Base-by-base conservation (phyloP, 2,797 vertebrate genomes). In the Emydoidea blandingii region DNA sequence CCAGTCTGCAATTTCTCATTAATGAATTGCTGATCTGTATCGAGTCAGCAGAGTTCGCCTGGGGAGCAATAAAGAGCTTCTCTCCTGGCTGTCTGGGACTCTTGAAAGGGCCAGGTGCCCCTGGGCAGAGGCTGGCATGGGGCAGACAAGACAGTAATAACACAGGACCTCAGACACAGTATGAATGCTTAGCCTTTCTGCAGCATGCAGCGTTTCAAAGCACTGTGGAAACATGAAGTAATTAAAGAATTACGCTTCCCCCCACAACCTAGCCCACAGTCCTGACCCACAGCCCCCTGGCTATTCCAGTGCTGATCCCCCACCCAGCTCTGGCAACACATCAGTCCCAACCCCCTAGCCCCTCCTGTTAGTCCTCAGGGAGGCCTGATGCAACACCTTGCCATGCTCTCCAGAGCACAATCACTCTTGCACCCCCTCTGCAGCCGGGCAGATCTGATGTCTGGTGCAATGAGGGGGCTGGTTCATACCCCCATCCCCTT, bases 21-120 rank as follows among this genome's bases (percentile, higher is more conserved):
- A 59, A 21, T 3, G 34, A 16, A 47, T 79, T 0, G 0, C n/a
- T 74, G 37, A 89, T 31, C 54, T 82, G 81, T 85, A 4, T 18
- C 53, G 29, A 29, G 15, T 88, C 59, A 83, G 44, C 56, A 85
- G 37, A 49, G 49, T 41, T 86, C 87, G 47, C 54, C 72, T 47
- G 19, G 76, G 31, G 15, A 31, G 0, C 81, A 76, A 80, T 83
- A 76, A 87, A 89, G 54, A 41, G 12, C 52, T 87, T 65, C n/a
- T 4, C 25, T 34, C 54, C 88, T 79, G 79, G 81, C n/a, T 44
- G 23, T 57, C 54, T 31, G 54, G 54, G 53, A 53, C 25, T 56
- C 37, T 54, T 41, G 52, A 53, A 41, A 81, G 14, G 5, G n/a
- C n/a, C 53, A 25, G 52, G 15, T n/a, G 37, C 21, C n/a, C 15